Percentiles rank a stretch among this genome's conserved stretches.
These are phyloP conservation scores for Trachelipus rathkii DNA, from an alignment of 1,140 invertebrate genomes.

Conservation along the genomic window DNA sequence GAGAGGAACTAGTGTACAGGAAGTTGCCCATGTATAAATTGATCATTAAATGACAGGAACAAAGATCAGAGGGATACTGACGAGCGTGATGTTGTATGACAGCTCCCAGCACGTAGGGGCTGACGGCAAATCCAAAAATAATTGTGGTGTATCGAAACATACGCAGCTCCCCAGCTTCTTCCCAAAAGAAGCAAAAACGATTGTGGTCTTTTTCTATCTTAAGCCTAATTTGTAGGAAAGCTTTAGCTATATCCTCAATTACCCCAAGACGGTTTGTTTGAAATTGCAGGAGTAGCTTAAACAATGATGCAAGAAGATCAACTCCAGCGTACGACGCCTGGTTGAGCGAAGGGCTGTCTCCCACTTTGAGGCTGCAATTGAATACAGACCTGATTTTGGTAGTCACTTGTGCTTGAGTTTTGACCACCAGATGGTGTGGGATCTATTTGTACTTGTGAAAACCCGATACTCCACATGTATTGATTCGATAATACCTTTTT, in stretches of 20 bases:
- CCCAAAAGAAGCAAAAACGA: too few relatives aligned
- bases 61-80: not conserved
- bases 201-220: too few relatives aligned
- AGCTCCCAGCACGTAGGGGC: too few relatives aligned
- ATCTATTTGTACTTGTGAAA: not conserved
- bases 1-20: not conserved
- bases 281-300: constrained; percentile 11
- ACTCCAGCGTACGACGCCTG: constrained; percentile 22
- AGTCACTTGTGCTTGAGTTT: not conserved
- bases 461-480: too few relatives aligned
- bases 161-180: too few relatives aligned
- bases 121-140: constrained; percentile 21
- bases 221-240: constrained; percentile 28
- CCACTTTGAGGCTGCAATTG: constrained; percentile 30
- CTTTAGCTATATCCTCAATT: constrained; percentile 22
- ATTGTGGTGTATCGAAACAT: constrained; percentile 20
- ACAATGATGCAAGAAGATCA: constrained; percentile 12
- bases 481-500: too few relatives aligned
- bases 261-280: constrained; percentile 19
- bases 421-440: not conserved
- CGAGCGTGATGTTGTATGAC: too few relatives aligned
- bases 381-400: constrained; percentile 24
- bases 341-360: constrained; percentile 23
- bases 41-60: not conserved
- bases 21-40: constrained; percentile 4